phyloP scores from a whole-genome alignment of 2,888 invertebrate genomes.

The Drosophila lutescens region DNA sequence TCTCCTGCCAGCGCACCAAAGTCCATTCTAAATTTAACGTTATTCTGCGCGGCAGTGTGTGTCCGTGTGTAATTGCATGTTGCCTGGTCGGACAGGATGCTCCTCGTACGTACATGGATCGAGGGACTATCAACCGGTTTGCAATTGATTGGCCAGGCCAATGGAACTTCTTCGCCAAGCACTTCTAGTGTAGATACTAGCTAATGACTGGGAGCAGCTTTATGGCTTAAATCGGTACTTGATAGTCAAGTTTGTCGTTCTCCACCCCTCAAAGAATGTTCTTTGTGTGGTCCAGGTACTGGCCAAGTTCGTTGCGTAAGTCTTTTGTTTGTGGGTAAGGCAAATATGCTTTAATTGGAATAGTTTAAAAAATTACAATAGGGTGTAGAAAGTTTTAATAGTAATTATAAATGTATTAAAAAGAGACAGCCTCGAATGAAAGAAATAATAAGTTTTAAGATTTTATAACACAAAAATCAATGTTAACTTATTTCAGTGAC shows the following conservation, averaged over 20 bases:
- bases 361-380: no score
- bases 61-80: slow-evolving; percentile 45
- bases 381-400: no score
- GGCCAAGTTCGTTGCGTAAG: slow-evolving; percentile 66
- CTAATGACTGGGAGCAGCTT: slow-evolving; percentile 47
- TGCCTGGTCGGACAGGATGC: slow-evolving; percentile 59
- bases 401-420: no score
- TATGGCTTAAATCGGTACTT: slow-evolving; percentile 45
- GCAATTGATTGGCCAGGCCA: slow-evolving; percentile 64
- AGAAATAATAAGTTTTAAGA: no score
- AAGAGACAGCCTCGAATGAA: no score
- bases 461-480: no score
- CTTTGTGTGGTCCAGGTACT: slow-evolving; percentile 18
- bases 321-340: slow-evolving; percentile 58
- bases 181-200: slow-evolving; percentile 71
- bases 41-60: slow-evolving; percentile 48
- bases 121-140: slow-evolving; percentile 71
- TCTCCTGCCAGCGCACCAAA: slow-evolving; percentile 52
- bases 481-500: no score
- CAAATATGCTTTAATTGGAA: not conserved
- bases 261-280: not conserved
- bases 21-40: slow-evolving; percentile 76
- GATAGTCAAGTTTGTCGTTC: slow-evolving; percentile 31
- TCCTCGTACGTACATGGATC: slow-evolving; percentile 25
- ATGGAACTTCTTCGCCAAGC: slow-evolving; percentile 39